Percentiles rank a stretch among this genome's conserved stretches.
Evolutionary conservation across 1,140 invertebrate genomes (phyloP).

Genomic region (Drosophila sproati): DNA sequence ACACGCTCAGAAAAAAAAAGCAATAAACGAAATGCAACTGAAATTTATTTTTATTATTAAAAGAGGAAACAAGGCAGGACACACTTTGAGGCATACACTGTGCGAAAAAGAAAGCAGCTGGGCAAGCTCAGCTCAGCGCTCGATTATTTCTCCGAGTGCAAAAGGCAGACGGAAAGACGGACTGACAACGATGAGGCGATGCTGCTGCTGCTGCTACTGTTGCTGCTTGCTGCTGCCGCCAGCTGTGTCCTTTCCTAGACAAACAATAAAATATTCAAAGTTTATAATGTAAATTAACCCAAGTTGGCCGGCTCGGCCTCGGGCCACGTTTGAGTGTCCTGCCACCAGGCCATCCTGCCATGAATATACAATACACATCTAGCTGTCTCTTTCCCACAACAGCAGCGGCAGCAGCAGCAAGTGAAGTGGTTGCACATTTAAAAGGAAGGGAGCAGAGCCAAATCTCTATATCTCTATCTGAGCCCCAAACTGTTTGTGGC

Average conservation of each 20-base stretch:
- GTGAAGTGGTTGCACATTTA: neutral
- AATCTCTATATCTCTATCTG: neutral
- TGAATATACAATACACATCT: conserved; percentile 46
- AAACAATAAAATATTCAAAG: conserved; percentile 83
- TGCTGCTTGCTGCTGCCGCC: conserved; percentile 23
- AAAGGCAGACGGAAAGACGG: too few relatives aligned
- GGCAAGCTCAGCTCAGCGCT: too few relatives aligned
- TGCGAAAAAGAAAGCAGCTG: too few relatives aligned
- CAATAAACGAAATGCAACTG: too few relatives aligned
- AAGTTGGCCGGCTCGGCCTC: conserved; percentile 65
- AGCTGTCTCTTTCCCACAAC: neutral
- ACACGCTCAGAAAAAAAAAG: neutral
- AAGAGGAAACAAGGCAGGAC: too few relatives aligned
- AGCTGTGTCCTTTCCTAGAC: conserved; percentile 72
- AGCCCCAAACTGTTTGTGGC: conserved; percentile 26
- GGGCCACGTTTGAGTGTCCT: conserved; percentile 45
- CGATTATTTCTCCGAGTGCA: too few relatives aligned
- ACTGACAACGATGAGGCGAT: too few relatives aligned
- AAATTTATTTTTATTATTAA: too few relatives aligned
- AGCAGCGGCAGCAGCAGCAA: too few relatives aligned
- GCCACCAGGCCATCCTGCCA: conserved; percentile 23
- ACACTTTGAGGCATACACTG: too few relatives aligned
- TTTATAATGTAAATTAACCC: conserved; percentile 83
- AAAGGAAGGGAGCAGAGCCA: neutral
- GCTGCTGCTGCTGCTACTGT: neutral